Evolutionary conservation across 2,888 invertebrate species (phyloP), one percentile per base, ranked within the genome.

Genomic region (Neoaliturus tenellus): DNA sequence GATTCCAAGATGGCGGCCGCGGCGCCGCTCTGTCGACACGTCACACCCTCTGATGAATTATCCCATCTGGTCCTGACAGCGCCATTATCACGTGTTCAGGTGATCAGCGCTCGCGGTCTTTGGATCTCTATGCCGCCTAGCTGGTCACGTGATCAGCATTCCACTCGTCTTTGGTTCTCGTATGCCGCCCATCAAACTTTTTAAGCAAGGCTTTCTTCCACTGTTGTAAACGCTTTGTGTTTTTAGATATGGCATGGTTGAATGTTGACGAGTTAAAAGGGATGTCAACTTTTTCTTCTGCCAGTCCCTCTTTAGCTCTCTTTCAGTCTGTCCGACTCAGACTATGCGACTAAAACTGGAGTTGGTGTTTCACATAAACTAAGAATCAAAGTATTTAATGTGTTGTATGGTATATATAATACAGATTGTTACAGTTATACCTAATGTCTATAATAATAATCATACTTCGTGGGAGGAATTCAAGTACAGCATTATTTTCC

Each of bases 31-130:
- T 17, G 62, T 62, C 62, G 31, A 14, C 55, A 55, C 25, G 55
- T 55, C 55, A 55, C 55, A 48, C 48, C 48, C 51, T 51, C 62
- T 62, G 62, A 62, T 62, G 62, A 62, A 62, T 62, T 62, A 62
- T 62, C 62, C 31, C 62, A 62, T 62, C 62, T 62, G 28, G 28
- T 20, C 23, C 62, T 62, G 62, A 28, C 62, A 62, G 62, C 62
- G 62, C 62, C 31, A 62, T 62, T 62, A 62, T 62, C 62, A 62
- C 62, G 31, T 55, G 55, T 62, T 31, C 62, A 62, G 62, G 62
- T 62, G 62, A 62, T 62, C 62, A 62, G 28, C 62, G 28, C 31
- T 28, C 62, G 62, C 28, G 28, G 28, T 62, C 62, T 62, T 62
- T 62, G 25, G 25, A 23, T 25, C 23, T 20, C 55, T 12, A 23